Conservation (phyloP, 2,113 vertebrate species). For the Pygoscelis antarcticus region DNA sequence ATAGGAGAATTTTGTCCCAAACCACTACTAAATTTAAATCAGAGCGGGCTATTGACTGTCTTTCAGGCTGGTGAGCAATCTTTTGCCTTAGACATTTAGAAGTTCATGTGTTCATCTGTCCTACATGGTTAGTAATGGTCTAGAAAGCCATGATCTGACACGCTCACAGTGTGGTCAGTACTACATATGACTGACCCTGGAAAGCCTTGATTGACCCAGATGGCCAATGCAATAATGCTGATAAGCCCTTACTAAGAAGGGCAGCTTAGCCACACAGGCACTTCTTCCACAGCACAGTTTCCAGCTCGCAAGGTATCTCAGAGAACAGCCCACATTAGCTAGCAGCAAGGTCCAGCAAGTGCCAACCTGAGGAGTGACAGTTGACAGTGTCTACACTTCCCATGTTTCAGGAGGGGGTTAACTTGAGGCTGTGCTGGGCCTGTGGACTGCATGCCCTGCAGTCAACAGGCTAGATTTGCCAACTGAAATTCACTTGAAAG, state of each 20-base stretch:
- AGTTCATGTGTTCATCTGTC: rapidly evolving
- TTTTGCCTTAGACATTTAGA: not conserved
- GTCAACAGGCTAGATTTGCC: not conserved
- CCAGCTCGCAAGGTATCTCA: not conserved
- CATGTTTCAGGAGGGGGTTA: not conserved
- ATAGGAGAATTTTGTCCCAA: not conserved
- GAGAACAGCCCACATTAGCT: not conserved
- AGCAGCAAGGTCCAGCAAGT: not conserved
- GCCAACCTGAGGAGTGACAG: not conserved
- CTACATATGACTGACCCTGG: not conserved
- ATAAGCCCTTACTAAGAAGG: not conserved
- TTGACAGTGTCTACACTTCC: not conserved
- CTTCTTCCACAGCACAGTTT: not conserved
- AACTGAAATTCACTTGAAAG: not conserved
- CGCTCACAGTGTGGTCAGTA: rapidly evolving
- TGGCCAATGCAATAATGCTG: rapidly evolving
- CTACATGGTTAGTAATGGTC: too few species aligned
- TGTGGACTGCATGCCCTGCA: not conserved
- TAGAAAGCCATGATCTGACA: not conserved
- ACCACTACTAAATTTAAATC: not conserved
- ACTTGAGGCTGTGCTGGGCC: not conserved
- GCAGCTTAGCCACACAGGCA: not conserved
- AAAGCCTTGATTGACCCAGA: not conserved
- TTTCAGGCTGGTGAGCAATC: not conserved
- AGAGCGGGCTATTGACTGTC: not conserved